A percentile compares a stretch with the other conserved stretches of the same genome.
Evolutionary conservation across 2,888 invertebrate species (phyloP).

Genomic region (Calliopum simillimum): DNA sequence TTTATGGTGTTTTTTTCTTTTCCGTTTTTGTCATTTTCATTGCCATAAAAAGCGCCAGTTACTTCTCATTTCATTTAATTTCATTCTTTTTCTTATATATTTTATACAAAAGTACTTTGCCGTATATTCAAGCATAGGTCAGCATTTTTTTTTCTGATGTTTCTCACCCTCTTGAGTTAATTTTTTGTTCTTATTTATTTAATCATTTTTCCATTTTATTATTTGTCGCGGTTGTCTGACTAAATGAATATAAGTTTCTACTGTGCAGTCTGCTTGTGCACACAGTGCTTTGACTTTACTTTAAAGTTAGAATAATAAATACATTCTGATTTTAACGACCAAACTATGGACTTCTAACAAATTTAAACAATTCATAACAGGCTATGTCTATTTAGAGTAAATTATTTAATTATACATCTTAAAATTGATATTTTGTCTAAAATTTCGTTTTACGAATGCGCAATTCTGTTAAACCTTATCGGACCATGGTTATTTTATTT

Average conservation of each 20-base stretch:
- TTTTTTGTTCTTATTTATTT: conserved; percentile 14
- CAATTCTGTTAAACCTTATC: too few relatives aligned
- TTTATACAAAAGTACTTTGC: too few relatives aligned
- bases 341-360: too few relatives aligned
- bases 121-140: background rate
- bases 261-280: conserved; percentile 38
- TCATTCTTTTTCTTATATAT: background rate
- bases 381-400: too few relatives aligned
- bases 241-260: conserved; percentile 58
- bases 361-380: too few relatives aligned
- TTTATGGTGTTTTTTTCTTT: background rate
- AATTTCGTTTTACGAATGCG: background rate
- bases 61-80: background rate
- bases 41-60: background rate
- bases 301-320: too few relatives aligned
- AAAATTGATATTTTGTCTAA: too few relatives aligned
- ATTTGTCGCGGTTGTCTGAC: conserved; percentile 45
- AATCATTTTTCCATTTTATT: background rate
- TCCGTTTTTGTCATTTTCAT: background rate
- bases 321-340: background rate
- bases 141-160: conserved; percentile 7
- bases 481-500: too few relatives aligned
- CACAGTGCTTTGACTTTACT: background rate
- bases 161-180: conserved; percentile 14
- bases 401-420: too few relatives aligned